A percentile compares a stretch with the other conserved stretches of the same genome.
These are phyloP conservation scores for Phyllostomus discolor DNA, from an alignment of 2,113 vertebrate genomes.

Conservation along the genomic window DNA sequence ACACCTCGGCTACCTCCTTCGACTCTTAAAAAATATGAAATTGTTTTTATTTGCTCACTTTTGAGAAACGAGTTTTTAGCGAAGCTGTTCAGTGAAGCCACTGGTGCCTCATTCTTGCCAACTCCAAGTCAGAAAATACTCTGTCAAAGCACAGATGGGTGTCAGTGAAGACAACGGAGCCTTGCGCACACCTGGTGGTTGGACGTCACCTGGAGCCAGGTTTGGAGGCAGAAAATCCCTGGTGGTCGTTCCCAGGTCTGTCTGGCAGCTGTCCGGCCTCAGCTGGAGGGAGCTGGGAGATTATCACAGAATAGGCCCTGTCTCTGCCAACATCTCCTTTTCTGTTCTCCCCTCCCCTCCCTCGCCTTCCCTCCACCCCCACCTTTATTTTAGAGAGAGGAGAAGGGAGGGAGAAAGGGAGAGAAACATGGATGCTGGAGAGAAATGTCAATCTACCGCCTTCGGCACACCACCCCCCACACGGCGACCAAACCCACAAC, in stretches of 20 bases:
- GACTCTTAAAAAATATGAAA: background rate
- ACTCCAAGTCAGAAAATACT: background rate
- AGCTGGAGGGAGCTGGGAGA: background rate
- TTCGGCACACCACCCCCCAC: too few species aligned
- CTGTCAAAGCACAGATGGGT: background rate
- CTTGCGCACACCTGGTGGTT: background rate
- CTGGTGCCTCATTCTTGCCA: background rate
- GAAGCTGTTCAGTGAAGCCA: background rate
- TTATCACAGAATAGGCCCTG: background rate
- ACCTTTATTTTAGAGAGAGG: too few species aligned
- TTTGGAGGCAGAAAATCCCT: constrained; percentile 5
- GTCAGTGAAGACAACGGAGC: background rate
- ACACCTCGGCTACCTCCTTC: background rate
- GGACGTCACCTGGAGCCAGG: background rate
- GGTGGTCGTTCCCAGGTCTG: background rate
- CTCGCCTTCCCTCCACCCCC: too few species aligned
- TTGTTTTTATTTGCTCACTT: background rate
- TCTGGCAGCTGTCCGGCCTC: background rate
- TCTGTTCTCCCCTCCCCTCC: too few species aligned
- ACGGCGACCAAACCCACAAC: too few species aligned
- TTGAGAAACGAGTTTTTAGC: constrained; percentile 11
- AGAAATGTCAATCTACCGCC: too few species aligned
- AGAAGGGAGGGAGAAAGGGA: too few species aligned
- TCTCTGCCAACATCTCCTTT: background rate
- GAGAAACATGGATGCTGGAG: too few species aligned